phyloP scores from a whole-genome alignment of 2,113 vertebrate species.

The Dascyllus trimaculatus region DNA sequence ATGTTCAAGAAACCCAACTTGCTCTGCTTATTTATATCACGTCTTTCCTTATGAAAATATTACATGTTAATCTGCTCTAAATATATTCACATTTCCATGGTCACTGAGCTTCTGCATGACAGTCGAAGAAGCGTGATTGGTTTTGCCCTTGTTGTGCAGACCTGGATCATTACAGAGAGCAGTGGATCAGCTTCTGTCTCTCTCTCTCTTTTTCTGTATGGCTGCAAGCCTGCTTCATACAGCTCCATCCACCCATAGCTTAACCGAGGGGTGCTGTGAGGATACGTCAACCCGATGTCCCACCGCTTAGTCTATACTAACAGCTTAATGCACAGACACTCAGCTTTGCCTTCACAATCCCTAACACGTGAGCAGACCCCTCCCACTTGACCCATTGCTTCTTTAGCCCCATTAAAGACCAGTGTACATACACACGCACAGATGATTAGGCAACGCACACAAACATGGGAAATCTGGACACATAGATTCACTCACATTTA shows the following conservation, averaged over 20 bases:
- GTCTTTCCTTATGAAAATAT: no score
- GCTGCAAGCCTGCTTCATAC: background rate
- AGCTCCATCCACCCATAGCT: slow-evolving; percentile 38
- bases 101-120: slow-evolving; percentile 4
- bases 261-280: slow-evolving; percentile 38
- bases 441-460: slow-evolving; percentile 24
- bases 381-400: slow-evolving; percentile 44
- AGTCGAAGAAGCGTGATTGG: background rate
- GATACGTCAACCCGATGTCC: slow-evolving; percentile 42
- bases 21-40: no score
- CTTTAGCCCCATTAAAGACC: slow-evolving; percentile 34
- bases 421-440: slow-evolving; percentile 10
- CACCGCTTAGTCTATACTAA: slow-evolving; percentile 52
- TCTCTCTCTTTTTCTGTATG: background rate
- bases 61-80: no score
- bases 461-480: slow-evolving; percentile 19
- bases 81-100: background rate
- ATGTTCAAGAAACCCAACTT: background rate
- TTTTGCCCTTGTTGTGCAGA: slow-evolving; percentile 5
- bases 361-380: slow-evolving; percentile 54
- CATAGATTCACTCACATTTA: slow-evolving; percentile 11
- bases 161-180: slow-evolving; percentile 21
- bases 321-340: slow-evolving; percentile 60
- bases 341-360: slow-evolving; percentile 50
- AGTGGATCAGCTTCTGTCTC: background rate